Evolutionary conservation across 2,888 invertebrate genomes (phyloP), one percentile per base, ranked within the genome.

Genomic region (Morpho achilles): DNA sequence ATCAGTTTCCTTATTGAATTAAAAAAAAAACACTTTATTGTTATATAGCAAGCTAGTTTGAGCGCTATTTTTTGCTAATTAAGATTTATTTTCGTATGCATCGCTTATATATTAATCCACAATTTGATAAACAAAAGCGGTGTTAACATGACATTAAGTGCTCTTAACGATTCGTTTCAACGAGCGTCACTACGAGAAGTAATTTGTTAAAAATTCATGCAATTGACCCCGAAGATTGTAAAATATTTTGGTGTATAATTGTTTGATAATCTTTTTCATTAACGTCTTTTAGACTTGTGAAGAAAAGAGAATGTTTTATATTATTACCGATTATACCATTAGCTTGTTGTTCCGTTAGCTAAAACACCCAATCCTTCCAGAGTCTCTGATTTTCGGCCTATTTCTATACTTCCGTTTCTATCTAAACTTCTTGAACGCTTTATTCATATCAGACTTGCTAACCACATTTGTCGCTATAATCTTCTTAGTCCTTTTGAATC

Each of bases 141-240:
- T 67, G 66, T 62, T 68, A 68, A 74, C 73, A 76, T 78, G 80
- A 77, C 81, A 74, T 78, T 70, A 76, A 78, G 77, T 70, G 69
- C 71, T 76, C 73, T 59, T 76, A 76, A 79, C 74, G 76, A 77
- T 71, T 71, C 72, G 71, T 72, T 69, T 66, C 69, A 75, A 77
- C 69, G 74, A 77, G 73, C 69, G 65, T 23, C 62, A 60, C 80
- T 74, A 71, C 63, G 71, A 73, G 76, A 79, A 72, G 68, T 69
- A 66, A 67, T 73, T 76, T 76, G 72, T 72, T 71, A 72, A 75
- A 53, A 58, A 53, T 46, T 39, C 51, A 45, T 53, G 56, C 50
- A 50, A 50, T 48, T 50, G 23, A 46, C 53, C 47, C 32, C 53
- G 53, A 9, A 23, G 47, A 47, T 42, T 23, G 47, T 54, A 42